Percentiles rank a stretch among this genome's conserved stretches.
Evolutionary conservation across 2,888 invertebrate genomes (phyloP).

Genomic region (Papilio demoleus): DNA sequence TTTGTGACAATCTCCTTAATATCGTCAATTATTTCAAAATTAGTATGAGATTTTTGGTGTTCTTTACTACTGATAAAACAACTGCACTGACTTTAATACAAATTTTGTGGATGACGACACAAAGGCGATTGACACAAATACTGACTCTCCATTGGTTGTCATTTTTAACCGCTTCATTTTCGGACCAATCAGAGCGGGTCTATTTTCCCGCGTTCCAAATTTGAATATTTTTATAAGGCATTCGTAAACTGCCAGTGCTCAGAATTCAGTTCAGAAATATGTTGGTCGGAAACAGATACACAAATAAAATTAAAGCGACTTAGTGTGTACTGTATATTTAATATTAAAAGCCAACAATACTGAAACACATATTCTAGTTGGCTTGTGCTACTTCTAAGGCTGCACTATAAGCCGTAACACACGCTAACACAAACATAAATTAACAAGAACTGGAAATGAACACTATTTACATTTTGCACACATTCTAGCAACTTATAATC

Average conservation of each 20-base stretch:
- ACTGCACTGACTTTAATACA: too few species aligned
- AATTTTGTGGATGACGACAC: too few species aligned
- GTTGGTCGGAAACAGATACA: not conserved
- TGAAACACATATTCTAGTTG: conserved; percentile 37
- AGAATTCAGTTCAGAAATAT: not conserved
- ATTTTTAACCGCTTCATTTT: not conserved
- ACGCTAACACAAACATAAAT: conserved; percentile 67
- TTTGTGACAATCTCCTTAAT: too few species aligned
- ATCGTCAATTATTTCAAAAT: too few species aligned
- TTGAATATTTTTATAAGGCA: not conserved
- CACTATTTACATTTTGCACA: conserved; percentile 64
- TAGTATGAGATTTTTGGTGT: too few species aligned
- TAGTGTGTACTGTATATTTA: conserved; percentile 23
- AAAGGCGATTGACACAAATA: too few species aligned
- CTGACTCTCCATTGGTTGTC: too few species aligned
- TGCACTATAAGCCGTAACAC: conserved; percentile 58
- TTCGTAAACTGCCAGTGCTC: conserved; percentile 2
- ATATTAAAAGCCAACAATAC: conserved; percentile 32
- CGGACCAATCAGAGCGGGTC: not conserved
- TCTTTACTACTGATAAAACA: too few species aligned
- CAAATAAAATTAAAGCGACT: conserved; percentile 6
- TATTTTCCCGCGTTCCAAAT: conserved; percentile 10
- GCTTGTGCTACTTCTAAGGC: conserved; percentile 49
- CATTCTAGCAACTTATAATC: conserved; percentile 17
- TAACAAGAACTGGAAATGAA: conserved; percentile 57